Conservation (phyloP, 2,113 vertebrate species). For the Neoarius graeffei region DNA sequence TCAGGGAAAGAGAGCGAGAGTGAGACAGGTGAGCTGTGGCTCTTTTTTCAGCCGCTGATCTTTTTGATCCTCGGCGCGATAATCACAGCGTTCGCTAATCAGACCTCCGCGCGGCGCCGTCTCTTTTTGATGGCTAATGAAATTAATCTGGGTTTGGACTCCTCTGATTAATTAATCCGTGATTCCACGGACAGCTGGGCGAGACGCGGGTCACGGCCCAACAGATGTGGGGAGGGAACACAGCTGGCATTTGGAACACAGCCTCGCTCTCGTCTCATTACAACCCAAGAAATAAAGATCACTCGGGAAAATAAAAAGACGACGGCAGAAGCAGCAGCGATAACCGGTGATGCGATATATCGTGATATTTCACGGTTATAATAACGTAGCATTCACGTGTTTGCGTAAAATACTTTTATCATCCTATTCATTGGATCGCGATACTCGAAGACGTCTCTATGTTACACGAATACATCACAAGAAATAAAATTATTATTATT, state of each 20-base stretch:
- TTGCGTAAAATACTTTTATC: background rate
- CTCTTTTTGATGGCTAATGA: constrained; percentile 19
- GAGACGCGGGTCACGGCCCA: constrained; percentile 18
- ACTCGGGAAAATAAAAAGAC: background rate
- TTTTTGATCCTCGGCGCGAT: constrained; percentile 38
- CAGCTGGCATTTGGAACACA: constrained; percentile 15
- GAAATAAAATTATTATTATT: too few species aligned
- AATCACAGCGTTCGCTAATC: constrained; percentile 27
- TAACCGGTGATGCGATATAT: background rate
- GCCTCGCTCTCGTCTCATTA: background rate
- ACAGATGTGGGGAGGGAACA: constrained; percentile 31
- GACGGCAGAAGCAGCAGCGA: background rate
- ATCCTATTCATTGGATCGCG: too few species aligned
- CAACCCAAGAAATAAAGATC: background rate
- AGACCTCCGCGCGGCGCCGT: background rate
- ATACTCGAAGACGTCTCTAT: background rate
- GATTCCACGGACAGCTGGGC: constrained; percentile 34
- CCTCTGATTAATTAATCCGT: constrained; percentile 39
- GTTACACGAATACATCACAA: background rate
- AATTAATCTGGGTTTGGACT: constrained; percentile 37
- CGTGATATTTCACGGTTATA: background rate
- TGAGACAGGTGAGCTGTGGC: constrained; percentile 43
- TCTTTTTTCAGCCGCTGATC: constrained; percentile 40
- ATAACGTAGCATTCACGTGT: background rate
- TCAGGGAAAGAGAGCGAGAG: background rate